Evolutionary conservation across 2,113 vertebrate genomes (phyloP).

Genomic region (Willisornis vidua): DNA sequence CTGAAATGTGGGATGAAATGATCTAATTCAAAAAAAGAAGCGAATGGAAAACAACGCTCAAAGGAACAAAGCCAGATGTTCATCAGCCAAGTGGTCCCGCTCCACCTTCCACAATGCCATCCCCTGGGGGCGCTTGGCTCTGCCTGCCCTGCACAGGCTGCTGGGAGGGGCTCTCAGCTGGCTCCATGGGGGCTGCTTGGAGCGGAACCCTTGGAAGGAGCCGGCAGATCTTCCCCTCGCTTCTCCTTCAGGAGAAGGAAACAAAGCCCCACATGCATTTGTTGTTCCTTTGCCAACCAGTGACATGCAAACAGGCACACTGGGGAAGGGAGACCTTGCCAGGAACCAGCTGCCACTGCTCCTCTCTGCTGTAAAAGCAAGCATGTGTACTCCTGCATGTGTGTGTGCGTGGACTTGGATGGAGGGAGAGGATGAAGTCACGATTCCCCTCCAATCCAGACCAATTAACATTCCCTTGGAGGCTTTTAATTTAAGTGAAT

Average conservation of each 20-base stretch:
- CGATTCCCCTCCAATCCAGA: background rate
- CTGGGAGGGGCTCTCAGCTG: background rate
- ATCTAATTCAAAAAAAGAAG: background rate
- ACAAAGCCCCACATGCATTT: background rate
- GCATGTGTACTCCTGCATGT: background rate
- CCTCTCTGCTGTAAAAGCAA: background rate
- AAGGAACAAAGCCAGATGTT: background rate
- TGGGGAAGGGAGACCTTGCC: background rate
- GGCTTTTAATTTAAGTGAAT: conserved; percentile 51
- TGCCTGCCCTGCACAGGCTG: background rate
- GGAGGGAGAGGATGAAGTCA: background rate
- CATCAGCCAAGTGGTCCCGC: background rate
- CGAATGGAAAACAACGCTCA: background rate
- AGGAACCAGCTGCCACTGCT: background rate
- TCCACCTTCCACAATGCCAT: background rate
- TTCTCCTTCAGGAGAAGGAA: background rate
- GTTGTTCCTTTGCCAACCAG: background rate
- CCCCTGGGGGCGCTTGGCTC: background rate
- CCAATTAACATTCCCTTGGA: conserved; percentile 63
- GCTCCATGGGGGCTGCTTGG: background rate
- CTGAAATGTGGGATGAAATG: background rate
- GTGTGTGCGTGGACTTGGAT: background rate
- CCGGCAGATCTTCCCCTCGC: background rate
- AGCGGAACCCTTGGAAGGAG: background rate
- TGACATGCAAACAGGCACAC: background rate